A percentile compares a stretch with the other conserved stretches of the same genome.
Evolutionary conservation across 2,888 invertebrate genomes (phyloP).

Genomic region (Girardia tigrina): DNA sequence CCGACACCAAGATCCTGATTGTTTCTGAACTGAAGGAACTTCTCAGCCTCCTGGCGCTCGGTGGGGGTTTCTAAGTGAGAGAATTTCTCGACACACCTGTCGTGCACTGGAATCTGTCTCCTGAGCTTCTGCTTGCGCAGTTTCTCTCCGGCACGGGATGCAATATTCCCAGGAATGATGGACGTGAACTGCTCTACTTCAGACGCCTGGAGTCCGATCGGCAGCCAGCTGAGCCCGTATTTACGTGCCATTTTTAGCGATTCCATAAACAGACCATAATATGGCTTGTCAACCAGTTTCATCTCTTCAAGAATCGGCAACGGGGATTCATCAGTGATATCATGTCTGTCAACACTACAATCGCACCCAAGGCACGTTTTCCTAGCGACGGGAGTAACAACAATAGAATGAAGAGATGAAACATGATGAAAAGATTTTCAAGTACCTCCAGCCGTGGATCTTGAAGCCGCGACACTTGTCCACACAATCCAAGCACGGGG

Average conservation of each 20-base stretch:
- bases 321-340: not conserved
- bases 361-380: conserved; percentile 27
- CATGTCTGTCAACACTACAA: conserved; percentile 21
- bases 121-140: conserved; percentile 2
- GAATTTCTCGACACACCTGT: not conserved
- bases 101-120: not conserved
- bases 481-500: not conserved
- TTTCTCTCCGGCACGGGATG: conserved; percentile 1
- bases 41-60: conserved; percentile 2
- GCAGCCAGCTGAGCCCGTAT: conserved; percentile 24
- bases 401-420: too few species aligned
- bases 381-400: too few species aligned
- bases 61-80: not conserved
- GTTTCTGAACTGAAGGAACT: not conserved
- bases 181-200: conserved; percentile 25
- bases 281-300: not conserved
- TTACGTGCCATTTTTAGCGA: conserved; percentile 15
- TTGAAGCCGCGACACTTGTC: conserved; percentile 25
- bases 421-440: not conserved
- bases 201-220: conserved; percentile 27
- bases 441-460: not conserved
- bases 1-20: conserved; percentile 10
- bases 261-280: not conserved
- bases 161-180: not conserved
- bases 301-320: conserved; percentile 1